A percentile compares a stretch with the other conserved stretches of the same genome.
These are phyloP conservation scores for Spialia ferax DNA, from an alignment of 2,888 invertebrate species.

Conservation along the genomic window DNA sequence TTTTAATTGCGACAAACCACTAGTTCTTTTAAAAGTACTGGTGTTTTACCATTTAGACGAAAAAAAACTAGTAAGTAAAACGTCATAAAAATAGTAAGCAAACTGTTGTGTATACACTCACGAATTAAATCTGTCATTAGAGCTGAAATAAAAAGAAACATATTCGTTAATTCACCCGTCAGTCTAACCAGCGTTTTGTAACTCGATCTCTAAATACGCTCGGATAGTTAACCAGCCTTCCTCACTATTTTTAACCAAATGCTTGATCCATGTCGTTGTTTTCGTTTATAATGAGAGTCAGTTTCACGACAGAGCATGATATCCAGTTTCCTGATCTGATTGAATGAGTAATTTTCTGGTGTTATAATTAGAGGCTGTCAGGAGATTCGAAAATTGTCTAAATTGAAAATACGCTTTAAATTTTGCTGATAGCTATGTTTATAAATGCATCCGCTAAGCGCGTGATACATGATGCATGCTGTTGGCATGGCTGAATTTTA, in stretches of 20 bases:
- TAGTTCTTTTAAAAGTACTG: too few relatives aligned
- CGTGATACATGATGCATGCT: not conserved
- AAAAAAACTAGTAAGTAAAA: too few relatives aligned
- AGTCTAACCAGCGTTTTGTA: constrained; percentile 64
- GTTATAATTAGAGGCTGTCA: not conserved
- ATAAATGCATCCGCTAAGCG: not conserved
- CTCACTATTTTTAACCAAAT: constrained; percentile 38
- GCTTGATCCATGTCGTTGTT: constrained; percentile 43
- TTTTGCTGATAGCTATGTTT: not conserved
- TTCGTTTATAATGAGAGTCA: constrained; percentile 46
- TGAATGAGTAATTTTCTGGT: constrained; percentile 14
- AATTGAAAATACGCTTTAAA: not conserved
- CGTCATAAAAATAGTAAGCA: too few relatives aligned
- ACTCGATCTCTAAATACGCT: constrained; percentile 57
- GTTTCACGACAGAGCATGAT: constrained; percentile 40
- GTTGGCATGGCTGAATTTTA: not conserved
- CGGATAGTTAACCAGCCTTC: constrained; percentile 53
- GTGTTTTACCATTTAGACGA: too few relatives aligned
- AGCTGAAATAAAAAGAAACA: constrained; percentile 40
- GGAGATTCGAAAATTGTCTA: not conserved
- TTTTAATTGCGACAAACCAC: too few relatives aligned
- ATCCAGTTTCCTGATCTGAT: constrained; percentile 36
- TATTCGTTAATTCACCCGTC: constrained; percentile 61
- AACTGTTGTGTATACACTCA: not conserved
- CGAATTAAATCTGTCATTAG: constrained; percentile 10